Evolutionary conservation across 1,140 invertebrate species (phyloP).

Genomic region (Drosophila subpulchrella): DNA sequence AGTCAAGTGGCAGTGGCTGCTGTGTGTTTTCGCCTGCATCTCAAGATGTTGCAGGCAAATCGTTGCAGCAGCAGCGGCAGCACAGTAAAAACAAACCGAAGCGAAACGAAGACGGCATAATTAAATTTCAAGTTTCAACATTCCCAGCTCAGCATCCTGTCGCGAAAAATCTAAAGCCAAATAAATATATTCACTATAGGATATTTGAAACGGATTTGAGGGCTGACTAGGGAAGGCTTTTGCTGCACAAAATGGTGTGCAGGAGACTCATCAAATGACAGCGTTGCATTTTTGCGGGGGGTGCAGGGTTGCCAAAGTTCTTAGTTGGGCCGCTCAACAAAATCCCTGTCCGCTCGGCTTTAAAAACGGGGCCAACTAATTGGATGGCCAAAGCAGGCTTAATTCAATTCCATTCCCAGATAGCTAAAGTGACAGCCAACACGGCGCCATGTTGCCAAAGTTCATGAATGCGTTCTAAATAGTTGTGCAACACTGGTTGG

Average conservation of each 20-base stretch:
- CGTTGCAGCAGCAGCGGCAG: not conserved
- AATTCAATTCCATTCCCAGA: slow-evolving; percentile 32
- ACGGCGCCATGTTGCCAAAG: slow-evolving; percentile 4
- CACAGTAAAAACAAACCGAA: slow-evolving; percentile 22
- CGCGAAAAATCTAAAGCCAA: slow-evolving; percentile 22
- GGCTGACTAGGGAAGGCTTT: slow-evolving; percentile 46
- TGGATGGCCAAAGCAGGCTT: slow-evolving; percentile 40
- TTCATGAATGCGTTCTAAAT: not conserved
- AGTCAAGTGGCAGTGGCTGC: slow-evolving; percentile 74
- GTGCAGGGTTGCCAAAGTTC: slow-evolving; percentile 53
- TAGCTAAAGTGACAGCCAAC: slow-evolving; percentile 18
- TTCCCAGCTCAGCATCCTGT: slow-evolving; percentile 30
- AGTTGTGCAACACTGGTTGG: slow-evolving; percentile 5
- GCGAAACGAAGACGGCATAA: slow-evolving; percentile 23
- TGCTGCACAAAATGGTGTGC: slow-evolving; percentile 26
- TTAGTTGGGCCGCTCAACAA: slow-evolving; percentile 26
- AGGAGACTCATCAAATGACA: slow-evolving; percentile 51
- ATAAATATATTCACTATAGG: slow-evolving; percentile 19
- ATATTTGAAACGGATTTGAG: slow-evolving; percentile 26
- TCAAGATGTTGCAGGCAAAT: slow-evolving; percentile 23
- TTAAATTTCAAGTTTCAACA: slow-evolving; percentile 39
- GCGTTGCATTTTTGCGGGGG: slow-evolving; percentile 21
- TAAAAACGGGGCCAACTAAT: slow-evolving; percentile 38
- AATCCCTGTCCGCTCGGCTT: slow-evolving; percentile 19
- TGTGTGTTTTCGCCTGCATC: slow-evolving; percentile 7